A percentile compares a stretch with the other conserved stretches of the same genome.
phyloP scores from a whole-genome alignment of 35 echinoderm and acorn worm genomes.

The Acanthaster planci region DNA sequence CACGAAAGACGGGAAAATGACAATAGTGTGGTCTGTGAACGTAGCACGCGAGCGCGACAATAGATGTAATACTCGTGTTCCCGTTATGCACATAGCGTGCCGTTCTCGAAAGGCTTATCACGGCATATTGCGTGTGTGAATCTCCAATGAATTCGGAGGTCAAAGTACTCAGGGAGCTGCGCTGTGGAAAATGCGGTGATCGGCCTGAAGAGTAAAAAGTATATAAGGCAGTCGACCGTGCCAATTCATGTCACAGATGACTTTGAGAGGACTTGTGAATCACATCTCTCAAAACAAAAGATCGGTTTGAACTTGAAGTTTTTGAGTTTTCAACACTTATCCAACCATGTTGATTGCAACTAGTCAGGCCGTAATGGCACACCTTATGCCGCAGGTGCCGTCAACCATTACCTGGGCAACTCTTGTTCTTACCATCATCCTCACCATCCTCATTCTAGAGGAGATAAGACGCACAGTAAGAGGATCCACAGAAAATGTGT shows the following conservation, averaged over 20 bases:
- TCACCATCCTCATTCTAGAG: constrained; percentile 9
- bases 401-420: not conserved
- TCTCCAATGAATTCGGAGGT: constrained; percentile 4
- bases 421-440: not conserved
- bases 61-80: not conserved
- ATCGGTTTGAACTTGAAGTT: not conserved
- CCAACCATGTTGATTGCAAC: constrained; percentile 20
- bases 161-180: constrained; percentile 9
- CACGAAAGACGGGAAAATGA: not conserved
- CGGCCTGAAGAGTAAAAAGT: not conserved
- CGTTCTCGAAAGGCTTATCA: not conserved
- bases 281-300: not conserved
- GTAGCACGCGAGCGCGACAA: not conserved
- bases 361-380: not conserved
- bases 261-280: not conserved
- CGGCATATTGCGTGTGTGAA: constrained; percentile 21
- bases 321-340: not conserved
- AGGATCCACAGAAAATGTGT: too few relatives aligned
- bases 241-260: not conserved
- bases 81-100: constrained; percentile 7
- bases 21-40: not conserved
- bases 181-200: not conserved
- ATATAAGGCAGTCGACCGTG: not conserved
- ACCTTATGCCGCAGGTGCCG: not conserved
- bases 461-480: not conserved